Percentiles rank a stretch among this genome's conserved stretches.
These are phyloP conservation scores for Bombus waltoni DNA, from an alignment of 1,140 invertebrate genomes.

Conservation along the genomic window DNA sequence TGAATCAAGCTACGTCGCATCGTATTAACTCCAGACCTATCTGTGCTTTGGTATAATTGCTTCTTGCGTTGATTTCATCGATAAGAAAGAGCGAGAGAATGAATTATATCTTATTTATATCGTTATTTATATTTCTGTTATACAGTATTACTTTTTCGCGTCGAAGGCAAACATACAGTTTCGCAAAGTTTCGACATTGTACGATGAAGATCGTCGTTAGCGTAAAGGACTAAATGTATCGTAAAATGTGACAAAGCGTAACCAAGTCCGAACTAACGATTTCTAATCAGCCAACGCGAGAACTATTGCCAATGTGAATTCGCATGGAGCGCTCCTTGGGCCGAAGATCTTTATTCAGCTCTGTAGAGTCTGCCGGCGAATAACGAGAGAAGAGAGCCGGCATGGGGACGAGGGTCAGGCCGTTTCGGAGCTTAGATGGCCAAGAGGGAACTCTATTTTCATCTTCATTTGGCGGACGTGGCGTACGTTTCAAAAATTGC, in stretches of 20 bases:
- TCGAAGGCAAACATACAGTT: too few species aligned
- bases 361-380: neutral
- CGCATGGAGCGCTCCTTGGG: neutral
- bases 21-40: neutral
- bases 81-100: too few species aligned
- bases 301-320: slow-evolving; percentile 1
- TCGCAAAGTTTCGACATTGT: too few species aligned
- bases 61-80: neutral
- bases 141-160: too few species aligned
- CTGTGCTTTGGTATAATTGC: neutral
- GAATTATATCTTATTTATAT: too few species aligned
- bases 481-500: slow-evolving; percentile 51
- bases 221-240: too few species aligned
- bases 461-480: slow-evolving; percentile 30
- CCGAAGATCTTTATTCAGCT: slow-evolving; percentile 30
- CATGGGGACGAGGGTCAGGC: too few species aligned
- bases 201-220: too few species aligned
- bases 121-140: too few species aligned
- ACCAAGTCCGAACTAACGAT: neutral
- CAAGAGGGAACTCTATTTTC: slow-evolving; percentile 26
- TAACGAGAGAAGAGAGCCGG: neutral
- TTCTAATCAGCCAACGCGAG: neutral
- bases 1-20: neutral
- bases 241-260: too few species aligned
- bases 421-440: neutral